phyloP scores from a whole-genome alignment of 2,113 vertebrate genomes.

The Macquaria ambigua region DNA sequence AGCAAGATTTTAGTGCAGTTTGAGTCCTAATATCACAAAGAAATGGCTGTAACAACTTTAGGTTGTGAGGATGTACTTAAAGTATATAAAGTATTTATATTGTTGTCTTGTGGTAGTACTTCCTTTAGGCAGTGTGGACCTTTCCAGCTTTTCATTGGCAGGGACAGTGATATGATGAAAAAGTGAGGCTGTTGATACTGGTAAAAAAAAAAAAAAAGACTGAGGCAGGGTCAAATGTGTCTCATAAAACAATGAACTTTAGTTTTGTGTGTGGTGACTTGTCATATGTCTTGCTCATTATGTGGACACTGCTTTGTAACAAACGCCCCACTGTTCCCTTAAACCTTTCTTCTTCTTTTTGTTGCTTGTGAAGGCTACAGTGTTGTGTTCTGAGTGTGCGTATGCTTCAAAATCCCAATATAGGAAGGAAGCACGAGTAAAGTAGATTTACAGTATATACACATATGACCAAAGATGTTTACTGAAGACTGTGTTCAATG shows the following conservation, averaged over 20 bases:
- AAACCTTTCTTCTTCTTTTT: background rate
- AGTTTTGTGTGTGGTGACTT: slow-evolving; percentile 12
- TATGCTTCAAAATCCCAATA: background rate
- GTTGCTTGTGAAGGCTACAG: slow-evolving; percentile 13
- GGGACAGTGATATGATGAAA: background rate
- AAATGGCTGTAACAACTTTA: background rate
- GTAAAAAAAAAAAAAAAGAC: background rate
- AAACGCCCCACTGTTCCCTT: background rate
- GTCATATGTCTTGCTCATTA: background rate
- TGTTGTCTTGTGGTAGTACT: slow-evolving; percentile 19
- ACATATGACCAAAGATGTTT: slow-evolving; percentile 16
- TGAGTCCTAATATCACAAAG: slow-evolving; percentile 8
- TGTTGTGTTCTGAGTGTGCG: slow-evolving; percentile 1
- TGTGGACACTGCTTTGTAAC: slow-evolving; percentile 8
- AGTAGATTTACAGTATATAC: background rate
- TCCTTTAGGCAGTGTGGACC: slow-evolving; percentile 16
- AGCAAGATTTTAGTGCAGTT: background rate
- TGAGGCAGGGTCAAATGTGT: slow-evolving; percentile 1
- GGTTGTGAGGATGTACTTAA: background rate
- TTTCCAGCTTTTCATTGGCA: slow-evolving; percentile 5
- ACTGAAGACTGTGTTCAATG: background rate
- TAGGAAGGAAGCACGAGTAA: background rate
- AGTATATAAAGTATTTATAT: background rate
- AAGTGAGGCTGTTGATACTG: slow-evolving; percentile 2
- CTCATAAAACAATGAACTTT: slow-evolving; percentile 7